phyloP scores from a whole-genome alignment of 2,113 vertebrate species.

The Nesoenas mayeri region DNA sequence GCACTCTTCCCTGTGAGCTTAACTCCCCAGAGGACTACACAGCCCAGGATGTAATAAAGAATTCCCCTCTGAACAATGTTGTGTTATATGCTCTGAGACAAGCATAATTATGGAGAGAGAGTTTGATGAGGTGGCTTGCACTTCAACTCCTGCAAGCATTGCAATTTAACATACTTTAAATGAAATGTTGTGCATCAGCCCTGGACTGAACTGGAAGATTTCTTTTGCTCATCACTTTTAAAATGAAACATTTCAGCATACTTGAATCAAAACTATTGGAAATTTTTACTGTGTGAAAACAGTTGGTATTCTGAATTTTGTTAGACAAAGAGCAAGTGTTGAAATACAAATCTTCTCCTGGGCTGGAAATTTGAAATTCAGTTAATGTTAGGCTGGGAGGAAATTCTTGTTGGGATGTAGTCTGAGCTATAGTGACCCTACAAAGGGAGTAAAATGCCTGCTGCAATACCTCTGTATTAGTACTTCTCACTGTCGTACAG shows the following conservation, averaged over 20 bases:
- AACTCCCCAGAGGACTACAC: not conserved
- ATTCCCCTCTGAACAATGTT: not conserved
- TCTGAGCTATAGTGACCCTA: not conserved
- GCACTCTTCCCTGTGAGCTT: not conserved
- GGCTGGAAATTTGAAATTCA: not conserved
- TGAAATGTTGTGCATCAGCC: not conserved
- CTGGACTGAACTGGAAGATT: not conserved
- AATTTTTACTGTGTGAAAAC: not conserved
- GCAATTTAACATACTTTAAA: not conserved
- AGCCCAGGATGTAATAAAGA: not conserved
- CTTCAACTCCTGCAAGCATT: not conserved
- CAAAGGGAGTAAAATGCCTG: not conserved
- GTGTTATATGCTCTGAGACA: not conserved
- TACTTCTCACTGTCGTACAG: not conserved
- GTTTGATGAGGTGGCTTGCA: not conserved
- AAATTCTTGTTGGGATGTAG: not conserved
- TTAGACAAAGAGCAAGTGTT: not conserved
- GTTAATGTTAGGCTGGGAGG: not conserved
- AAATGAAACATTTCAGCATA: not conserved
- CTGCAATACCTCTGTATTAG: not conserved
- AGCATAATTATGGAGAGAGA: not conserved
- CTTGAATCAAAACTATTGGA: not conserved
- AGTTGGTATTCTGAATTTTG: not conserved
- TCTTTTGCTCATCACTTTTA: not conserved
- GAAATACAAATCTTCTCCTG: not conserved